Base-by-base conservation (phyloP, 2,113 vertebrate species). In the Trichechus manatus region DNA sequence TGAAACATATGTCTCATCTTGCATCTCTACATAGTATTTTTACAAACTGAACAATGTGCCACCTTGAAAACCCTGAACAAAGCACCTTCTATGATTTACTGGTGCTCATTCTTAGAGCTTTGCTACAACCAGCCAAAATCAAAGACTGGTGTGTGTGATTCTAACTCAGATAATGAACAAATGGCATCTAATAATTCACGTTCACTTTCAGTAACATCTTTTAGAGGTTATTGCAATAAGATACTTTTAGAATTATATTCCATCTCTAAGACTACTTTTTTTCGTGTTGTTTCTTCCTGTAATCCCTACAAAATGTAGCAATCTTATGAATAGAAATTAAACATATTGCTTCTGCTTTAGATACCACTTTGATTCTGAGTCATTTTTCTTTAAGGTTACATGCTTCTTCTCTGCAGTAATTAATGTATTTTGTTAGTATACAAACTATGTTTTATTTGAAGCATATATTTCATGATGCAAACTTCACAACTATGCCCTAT, bases 1-100 rank as follows among this genome's bases (percentile, higher is more conserved):
- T 96, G 91, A 97, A 97, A 83, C 80, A 39, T 68, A 68, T 66
- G 77, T 86, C 75, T 93, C 85, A 31, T 78, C 44, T 82, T 85
- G 22, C 36, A 92, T 86, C 85, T 90, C 85, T 94, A 91, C 42
- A 89, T 95, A 96, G 93, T 90, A 92, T 89, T 96, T 96, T 95
- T 88, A 86, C 74, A 96, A 97, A 92, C 23, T 96, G 90, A 95
- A 96, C 81, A 95, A 66, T 47, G 56, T 56, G 59, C 81, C 75
- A 89, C 81, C 82, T 95, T 95, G 93, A 96, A 97, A 97, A 50
- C 8, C 31, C n/a, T 17, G 27, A 74, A 87, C 59, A 91, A 95
- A 96, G 64, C 2, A 33, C 56, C 2, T 53, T 95, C 95, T 95
- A 31, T 80, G 77, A 83, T 92, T 96, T 88, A 63, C 33, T 95